Percentiles rank a stretch among this genome's conserved stretches.
Conservation (phyloP, 1,140 invertebrate genomes). For the Meteorus sp. region DNA sequence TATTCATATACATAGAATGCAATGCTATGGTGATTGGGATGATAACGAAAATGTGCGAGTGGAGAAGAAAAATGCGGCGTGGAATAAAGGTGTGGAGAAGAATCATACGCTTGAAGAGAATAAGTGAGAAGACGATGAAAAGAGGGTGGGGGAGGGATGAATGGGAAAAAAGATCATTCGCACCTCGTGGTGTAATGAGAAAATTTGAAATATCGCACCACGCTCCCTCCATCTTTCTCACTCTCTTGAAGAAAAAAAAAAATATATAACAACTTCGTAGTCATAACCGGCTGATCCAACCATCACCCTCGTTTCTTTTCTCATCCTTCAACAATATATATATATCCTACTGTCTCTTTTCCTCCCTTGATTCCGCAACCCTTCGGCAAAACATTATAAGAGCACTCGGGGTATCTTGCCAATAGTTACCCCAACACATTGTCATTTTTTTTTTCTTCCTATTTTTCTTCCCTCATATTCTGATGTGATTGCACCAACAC, state of each 20-base stretch:
- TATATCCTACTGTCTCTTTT: too few relatives aligned
- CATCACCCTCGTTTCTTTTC: too few relatives aligned
- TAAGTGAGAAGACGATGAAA: not conserved
- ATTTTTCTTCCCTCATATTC: too few relatives aligned
- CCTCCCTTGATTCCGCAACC: too few relatives aligned
- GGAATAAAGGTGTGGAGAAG: conserved; percentile 15
- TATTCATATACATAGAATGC: too few relatives aligned
- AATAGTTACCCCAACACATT: too few relatives aligned
- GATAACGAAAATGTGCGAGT: conserved; percentile 23
- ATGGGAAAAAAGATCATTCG: conserved; percentile 46
- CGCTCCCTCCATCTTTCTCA: conserved; percentile 17
- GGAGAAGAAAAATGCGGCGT: conserved; percentile 25
- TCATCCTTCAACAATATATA: too few relatives aligned
- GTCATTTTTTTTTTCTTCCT: too few relatives aligned
- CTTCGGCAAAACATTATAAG: too few relatives aligned
- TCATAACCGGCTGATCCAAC: conserved; percentile 54
- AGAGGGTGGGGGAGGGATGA: not conserved
- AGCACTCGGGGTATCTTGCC: too few relatives aligned
- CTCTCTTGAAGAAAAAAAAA: conserved; percentile 23
- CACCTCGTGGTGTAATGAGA: conserved; percentile 58
- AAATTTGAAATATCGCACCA: conserved; percentile 59
- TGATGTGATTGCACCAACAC: too few relatives aligned
- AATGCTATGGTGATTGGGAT: conserved; percentile 45
- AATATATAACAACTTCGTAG: conserved; percentile 44
- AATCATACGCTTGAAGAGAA: conserved; percentile 21